Evolutionary conservation across 1,140 invertebrate species (phyloP), one percentile per base, ranked within the genome.

Genomic region (Listronotus oregonensis): DNA sequence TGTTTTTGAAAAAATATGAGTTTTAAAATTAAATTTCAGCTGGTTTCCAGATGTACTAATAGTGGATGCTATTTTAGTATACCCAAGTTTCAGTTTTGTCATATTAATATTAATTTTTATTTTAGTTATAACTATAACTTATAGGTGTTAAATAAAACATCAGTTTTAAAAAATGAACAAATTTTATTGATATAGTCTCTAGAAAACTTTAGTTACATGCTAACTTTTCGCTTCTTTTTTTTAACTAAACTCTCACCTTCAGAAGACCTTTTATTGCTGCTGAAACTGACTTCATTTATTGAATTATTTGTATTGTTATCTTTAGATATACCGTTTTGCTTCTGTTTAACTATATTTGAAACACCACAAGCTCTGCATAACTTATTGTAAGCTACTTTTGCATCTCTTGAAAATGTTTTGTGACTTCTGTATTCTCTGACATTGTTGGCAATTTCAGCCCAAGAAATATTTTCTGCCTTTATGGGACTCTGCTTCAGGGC

Each of bases 381-480:
- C 70, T 76, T 82, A 50, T 80, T 82, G 47, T 80, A 85, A 21
- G 79, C 78, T 34, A n/a, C 65, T 71, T 81, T 84, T 0, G 80
- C 71, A 58, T 82, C 78, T 51, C 77, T 82, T 0, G 76, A 73
- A 18, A 84, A 71, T 6, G 73, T 67, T 10, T 77, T 66, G 42
- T 72, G 60, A 9, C 67, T 63, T 58, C 77, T 76, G 47, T 80
- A 82, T 47, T 73, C 69, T 43, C 69, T 65, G 32, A 84, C 72
- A 10, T 42, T 60, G 17, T 76, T 63, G 2, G 70, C 73, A 54
- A 84, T 69, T 40, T 71, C 59, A 34, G 73, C 34, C 83, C 83
- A 85, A 55, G 83, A 64, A 34, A 73, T 63, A 34, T 56, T 21
- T 11, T 58, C 57, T 18, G 51, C 50, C 15, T 72, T 76, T 59